Base-by-base conservation (phyloP, 2,113 vertebrate species). In the Muntiacus reevesi region DNA sequence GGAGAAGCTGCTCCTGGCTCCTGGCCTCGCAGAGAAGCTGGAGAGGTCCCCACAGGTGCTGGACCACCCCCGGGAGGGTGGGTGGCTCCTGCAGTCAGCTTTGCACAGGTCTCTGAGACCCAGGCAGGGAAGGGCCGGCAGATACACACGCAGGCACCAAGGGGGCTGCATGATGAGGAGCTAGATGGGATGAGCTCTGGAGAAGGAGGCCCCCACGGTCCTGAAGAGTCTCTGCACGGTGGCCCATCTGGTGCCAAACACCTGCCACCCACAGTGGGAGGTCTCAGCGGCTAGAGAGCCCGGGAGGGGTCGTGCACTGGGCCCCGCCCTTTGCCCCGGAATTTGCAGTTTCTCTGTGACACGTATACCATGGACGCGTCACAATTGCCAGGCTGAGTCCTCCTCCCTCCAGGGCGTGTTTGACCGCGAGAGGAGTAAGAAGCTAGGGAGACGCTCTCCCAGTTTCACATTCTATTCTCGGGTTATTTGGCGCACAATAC, bases 11-110 rank as follows among this genome's bases (percentile, higher is more conserved):
- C 11, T n/a, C 40, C 25, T 14, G 12, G 15, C 43, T 78, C 8
- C 78, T 40, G 52, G n/a, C 11, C 33, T 28, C 30, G 0, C 13
- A 15, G 30, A 45, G 15, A 28, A 14, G 4, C 54, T 87, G 30
- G 5, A 23, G 10, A 43, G 23, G 23, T 8, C 5, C 0, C 0
- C 0, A 0, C 12, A 13, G 19, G 14, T 25, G 16, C 10, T 1
- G 0, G 76, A 11, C 15, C 4, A 28, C 55, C 17, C 8, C 3
- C 43, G 36, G 7, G 45, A 19, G 21, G 6, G 23, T 21, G 27
- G 16, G 47, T 3, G n/a, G 5, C 30, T 33, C 13, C 19, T 3
- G 23, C 0, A 12, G 13, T 76, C 1, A 3, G 2, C 47, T 55
- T 45, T n/a, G 11, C 76, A 7, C 76, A 81, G 33, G 3, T 43